Evolutionary conservation across 2,797 vertebrate species (phyloP).

Genomic region (Rhinophrynus dorsalis): DNA sequence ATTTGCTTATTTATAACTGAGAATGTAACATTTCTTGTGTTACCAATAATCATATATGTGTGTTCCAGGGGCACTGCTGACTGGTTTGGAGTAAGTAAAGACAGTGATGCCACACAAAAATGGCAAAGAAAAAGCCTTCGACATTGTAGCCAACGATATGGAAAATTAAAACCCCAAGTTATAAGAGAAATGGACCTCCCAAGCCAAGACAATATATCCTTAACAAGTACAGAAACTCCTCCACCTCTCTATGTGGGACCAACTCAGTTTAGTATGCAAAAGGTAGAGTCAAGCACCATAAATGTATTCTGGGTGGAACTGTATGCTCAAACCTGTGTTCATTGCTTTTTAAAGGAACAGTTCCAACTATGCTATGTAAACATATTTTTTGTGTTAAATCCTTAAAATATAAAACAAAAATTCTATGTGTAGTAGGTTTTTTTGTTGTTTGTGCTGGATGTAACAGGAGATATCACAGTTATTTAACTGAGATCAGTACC

Average conservation of each 20-base stretch:
- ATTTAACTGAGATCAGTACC: too few species aligned
- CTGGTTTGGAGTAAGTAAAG: slow-evolving; percentile 97
- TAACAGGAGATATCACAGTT: too few species aligned
- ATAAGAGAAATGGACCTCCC: slow-evolving; percentile 94
- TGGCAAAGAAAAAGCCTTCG: slow-evolving; percentile 97
- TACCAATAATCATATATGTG: neutral
- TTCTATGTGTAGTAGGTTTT: too few species aligned
- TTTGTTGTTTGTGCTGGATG: too few species aligned
- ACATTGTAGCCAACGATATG: slow-evolving; percentile 95
- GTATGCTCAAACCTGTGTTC: too few species aligned
- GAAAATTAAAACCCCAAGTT: slow-evolving; percentile 94
- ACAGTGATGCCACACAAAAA: slow-evolving; percentile 91
- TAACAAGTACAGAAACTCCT: slow-evolving; percentile 95
- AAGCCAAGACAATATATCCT: slow-evolving; percentile 95
- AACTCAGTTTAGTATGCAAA: slow-evolving; percentile 94
- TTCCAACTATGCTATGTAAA: too few species aligned
- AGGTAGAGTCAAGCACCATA: slow-evolving; percentile 81
- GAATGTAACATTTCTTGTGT: too few species aligned
- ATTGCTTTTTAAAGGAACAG: too few species aligned
- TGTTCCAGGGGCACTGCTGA: slow-evolving; percentile 91
- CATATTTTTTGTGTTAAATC: too few species aligned
- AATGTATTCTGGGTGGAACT: too few species aligned
- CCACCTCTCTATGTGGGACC: slow-evolving; percentile 91
- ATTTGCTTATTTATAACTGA: too few species aligned
- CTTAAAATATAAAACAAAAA: too few species aligned